Conservation (phyloP, 2,888 invertebrate genomes). For the Andrena bucephala region DNA sequence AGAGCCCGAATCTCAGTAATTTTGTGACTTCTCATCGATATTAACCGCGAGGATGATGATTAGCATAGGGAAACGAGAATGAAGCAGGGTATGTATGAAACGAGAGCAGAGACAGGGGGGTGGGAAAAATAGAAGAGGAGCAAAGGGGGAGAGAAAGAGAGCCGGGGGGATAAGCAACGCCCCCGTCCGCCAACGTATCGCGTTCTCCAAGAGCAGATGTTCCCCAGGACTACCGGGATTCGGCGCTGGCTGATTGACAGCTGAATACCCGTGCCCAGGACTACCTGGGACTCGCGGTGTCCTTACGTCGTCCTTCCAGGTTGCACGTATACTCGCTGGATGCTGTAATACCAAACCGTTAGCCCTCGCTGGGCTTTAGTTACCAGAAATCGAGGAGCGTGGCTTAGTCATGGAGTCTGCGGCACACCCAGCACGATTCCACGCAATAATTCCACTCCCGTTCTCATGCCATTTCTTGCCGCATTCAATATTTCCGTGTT, state of each 20-base stretch:
- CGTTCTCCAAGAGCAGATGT: constrained; percentile 73
- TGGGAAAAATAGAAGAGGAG: not conserved
- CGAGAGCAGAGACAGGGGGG: not conserved
- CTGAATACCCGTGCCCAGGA: constrained; percentile 77
- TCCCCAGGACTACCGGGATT: constrained; percentile 66
- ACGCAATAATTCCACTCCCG: constrained; percentile 2
- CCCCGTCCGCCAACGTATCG: constrained; percentile 68
- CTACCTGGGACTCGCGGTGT: constrained; percentile 64
- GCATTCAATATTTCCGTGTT: not conserved
- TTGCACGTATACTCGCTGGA: constrained; percentile 52
- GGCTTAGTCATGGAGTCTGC: not conserved
- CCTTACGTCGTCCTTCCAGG: constrained; percentile 62
- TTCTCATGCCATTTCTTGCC: not conserved
- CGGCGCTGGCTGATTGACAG: constrained; percentile 80
- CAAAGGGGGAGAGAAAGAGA: constrained; percentile 2
- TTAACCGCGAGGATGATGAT: not conserved
- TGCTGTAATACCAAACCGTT: constrained; percentile 64
- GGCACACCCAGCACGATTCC: constrained; percentile 9
- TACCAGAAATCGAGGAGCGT: constrained; percentile 35
- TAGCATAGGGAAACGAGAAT: not conserved
- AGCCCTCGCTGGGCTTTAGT: constrained; percentile 47
- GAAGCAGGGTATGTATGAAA: not conserved
- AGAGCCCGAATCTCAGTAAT: constrained; percentile 19
- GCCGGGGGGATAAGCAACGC: constrained; percentile 59
- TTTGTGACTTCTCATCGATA: not conserved